Conservation (phyloP, 2,888 invertebrate species). For the Tetragonula carbonaria region DNA sequence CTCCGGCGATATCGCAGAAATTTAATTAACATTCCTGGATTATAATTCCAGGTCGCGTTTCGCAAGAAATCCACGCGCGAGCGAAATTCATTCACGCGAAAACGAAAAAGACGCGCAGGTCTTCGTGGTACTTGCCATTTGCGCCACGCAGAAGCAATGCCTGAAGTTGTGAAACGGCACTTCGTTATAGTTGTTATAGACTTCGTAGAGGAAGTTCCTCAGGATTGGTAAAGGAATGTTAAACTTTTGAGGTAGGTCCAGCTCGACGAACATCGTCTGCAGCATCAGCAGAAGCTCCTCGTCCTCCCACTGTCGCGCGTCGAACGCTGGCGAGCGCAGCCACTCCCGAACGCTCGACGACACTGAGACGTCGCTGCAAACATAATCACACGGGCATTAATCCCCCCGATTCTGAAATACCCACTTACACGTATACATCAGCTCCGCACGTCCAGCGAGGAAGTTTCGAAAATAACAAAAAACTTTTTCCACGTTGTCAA, state of each 20-base stretch:
- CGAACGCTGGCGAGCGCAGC: slow-evolving; percentile 90
- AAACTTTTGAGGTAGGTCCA: slow-evolving; percentile 90
- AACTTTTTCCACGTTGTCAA: too few relatives aligned
- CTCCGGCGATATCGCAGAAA: too few relatives aligned
- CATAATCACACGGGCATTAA: neutral
- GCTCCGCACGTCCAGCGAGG: too few relatives aligned
- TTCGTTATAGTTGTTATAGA: slow-evolving; percentile 93
- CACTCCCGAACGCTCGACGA: slow-evolving; percentile 87
- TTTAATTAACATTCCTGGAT: too few relatives aligned
- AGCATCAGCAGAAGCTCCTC: slow-evolving; percentile 91
- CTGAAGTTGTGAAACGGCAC: slow-evolving; percentile 95
- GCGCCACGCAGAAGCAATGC: slow-evolving; percentile 94
- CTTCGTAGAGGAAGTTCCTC: slow-evolving; percentile 90
- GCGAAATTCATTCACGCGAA: neutral
- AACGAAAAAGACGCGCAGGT: neutral
- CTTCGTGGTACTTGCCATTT: slow-evolving; percentile 88
- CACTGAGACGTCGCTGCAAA: slow-evolving; percentile 87
- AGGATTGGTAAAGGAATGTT: slow-evolving; percentile 89
- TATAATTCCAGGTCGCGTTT: too few relatives aligned
- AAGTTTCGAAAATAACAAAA: too few relatives aligned
- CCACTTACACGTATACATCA: neutral
- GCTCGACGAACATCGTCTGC: slow-evolving; percentile 92
- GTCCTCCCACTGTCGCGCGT: slow-evolving; percentile 93
- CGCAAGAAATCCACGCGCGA: neutral
- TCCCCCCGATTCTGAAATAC: neutral